Base-by-base conservation (phyloP, 2,113 vertebrate genomes). In the Myocastor coypus region DNA sequence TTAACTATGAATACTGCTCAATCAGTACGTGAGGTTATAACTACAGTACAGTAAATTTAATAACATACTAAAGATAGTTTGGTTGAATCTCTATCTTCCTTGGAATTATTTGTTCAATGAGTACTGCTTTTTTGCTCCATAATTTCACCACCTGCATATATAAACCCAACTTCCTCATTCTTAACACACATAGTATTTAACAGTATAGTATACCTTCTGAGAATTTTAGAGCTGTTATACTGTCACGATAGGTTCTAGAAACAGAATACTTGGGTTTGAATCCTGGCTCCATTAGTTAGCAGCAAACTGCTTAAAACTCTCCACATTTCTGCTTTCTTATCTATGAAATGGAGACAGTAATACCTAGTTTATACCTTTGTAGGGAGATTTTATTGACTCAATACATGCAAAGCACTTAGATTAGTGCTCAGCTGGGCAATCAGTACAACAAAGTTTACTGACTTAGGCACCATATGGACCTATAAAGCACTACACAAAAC, bases 251-350 rank as follows among this genome's bases (percentile, higher is more conserved):
- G 7, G 42, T 7, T 78, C 75, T 50, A 3, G 42, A 92, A 90
- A 91, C 4, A 87, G 37, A 81, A 89, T 28, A 30, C 24, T 64
- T 61, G 4, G 24, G 5, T 92, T 55, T 93, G 66, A 96, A 89
- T 86, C 10, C 87, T 83, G 20, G n/a, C 26, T 92, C 34, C 7
- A 26, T 34, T 5, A 52, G n/a, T 69, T 46, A 82, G 26, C 61
- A 93, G 32, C 19, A 87, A 71, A 77, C 3, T 91, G 78, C 50
- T 87, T 68, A 55, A 63, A 63, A 63, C 40, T 75, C 82, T 68
- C 52, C 64, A 82, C 20, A 30, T 87, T 92, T 92, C 61, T 16
- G 52, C 71, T 82, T 95, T 59, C 66, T 86, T 52, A 87, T 68
- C 77, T 95, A 11, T 83, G 71, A 89, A 89, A 68, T 4, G 50